These are phyloP conservation scores for Candidula unifasciata DNA, from an alignment of 2,888 invertebrate genomes.

Conservation along the genomic window DNA sequence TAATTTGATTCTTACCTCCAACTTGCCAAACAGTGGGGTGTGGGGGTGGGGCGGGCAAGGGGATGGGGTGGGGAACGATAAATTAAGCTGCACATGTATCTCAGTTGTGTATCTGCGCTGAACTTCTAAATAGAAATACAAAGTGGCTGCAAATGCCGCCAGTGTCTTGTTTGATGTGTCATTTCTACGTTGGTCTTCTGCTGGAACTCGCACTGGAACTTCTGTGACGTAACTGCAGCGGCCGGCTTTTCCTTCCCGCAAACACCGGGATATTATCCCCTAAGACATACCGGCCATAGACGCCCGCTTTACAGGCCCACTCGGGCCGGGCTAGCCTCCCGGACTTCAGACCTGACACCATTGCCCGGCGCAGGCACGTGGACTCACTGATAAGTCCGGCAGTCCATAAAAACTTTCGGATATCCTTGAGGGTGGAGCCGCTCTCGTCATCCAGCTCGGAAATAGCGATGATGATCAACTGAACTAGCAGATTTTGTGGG, in stretches of 20 bases:
- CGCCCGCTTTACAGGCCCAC: constrained; percentile 43
- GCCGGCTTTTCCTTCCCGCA: constrained; percentile 29
- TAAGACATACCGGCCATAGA: constrained; percentile 43
- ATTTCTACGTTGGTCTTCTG: background rate
- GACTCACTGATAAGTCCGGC: constrained; percentile 25
- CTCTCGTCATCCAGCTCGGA: background rate
- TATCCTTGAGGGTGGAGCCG: constrained; percentile 44
- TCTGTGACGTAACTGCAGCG: constrained; percentile 14
- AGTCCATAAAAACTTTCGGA: constrained; percentile 38
- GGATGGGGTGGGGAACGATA: too few relatives aligned
- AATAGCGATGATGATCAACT: constrained; percentile 33
- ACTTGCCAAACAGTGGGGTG: too few relatives aligned
- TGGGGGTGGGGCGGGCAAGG: too few relatives aligned
- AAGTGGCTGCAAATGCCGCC: too few relatives aligned
- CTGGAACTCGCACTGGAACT: background rate
- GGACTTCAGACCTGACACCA: constrained; percentile 40
- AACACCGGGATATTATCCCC: constrained; percentile 46
- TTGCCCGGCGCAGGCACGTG: constrained; percentile 35
- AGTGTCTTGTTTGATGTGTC: too few relatives aligned
- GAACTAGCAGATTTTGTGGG: constrained; percentile 12
- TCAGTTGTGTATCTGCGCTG: too few relatives aligned
- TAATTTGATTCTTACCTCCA: too few relatives aligned
- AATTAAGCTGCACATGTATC: too few relatives aligned
- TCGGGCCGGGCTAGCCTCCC: constrained; percentile 39
- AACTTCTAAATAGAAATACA: too few relatives aligned